Percentiles rank a stretch among this genome's conserved stretches.
Conservation (phyloP, 2,888 invertebrate species). For the Stenodera caucasica region DNA sequence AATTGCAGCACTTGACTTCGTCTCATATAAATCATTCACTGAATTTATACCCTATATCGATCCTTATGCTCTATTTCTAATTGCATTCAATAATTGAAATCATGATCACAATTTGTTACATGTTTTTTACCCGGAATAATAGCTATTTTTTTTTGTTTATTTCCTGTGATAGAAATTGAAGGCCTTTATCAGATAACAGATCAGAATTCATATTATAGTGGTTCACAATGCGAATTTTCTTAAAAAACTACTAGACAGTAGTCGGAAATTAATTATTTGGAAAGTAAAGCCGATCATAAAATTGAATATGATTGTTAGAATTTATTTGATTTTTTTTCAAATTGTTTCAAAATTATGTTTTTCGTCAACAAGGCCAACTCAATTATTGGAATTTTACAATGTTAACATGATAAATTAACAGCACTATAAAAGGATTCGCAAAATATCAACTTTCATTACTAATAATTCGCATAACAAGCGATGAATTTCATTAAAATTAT, state of each 20-base stretch:
- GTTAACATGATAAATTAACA: background rate
- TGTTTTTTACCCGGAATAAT: background rate
- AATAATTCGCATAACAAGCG: background rate
- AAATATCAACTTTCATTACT: background rate
- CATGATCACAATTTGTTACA: too few species aligned
- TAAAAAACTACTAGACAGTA: background rate
- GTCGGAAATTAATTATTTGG: background rate
- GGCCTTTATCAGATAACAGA: background rate
- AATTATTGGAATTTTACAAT: too few species aligned
- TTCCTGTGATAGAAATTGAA: background rate
- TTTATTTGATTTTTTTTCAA: too few species aligned
- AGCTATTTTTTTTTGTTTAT: background rate
- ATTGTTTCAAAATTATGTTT: too few species aligned
- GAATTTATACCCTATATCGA: too few species aligned
- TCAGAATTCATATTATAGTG: background rate
- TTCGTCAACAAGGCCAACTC: too few species aligned
- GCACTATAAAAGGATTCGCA: background rate
- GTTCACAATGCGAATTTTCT: background rate
- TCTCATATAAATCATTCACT: too few species aligned
- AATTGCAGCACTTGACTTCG: too few species aligned
- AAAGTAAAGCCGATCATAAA: too few species aligned
- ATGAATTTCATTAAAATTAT: slow-evolving; percentile 23
- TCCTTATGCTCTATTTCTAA: too few species aligned
- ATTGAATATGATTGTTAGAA: too few species aligned
- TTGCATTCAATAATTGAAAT: too few species aligned